These are phyloP conservation scores for Ligdia adustata DNA, from an alignment of 2,888 invertebrate species.

Conservation along the genomic window DNA sequence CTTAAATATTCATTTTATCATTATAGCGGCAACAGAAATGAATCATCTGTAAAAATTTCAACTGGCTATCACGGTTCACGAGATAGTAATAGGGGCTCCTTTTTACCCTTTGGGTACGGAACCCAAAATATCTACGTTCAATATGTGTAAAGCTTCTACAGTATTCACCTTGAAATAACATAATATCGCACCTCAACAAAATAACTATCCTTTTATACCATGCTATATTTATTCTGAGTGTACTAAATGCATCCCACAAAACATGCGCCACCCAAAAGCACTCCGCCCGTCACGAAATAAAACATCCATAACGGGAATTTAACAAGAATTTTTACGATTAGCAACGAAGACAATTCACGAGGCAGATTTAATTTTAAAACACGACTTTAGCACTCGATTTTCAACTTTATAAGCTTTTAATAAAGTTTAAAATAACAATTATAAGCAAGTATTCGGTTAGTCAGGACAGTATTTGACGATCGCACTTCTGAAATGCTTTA, in stretches of 20 bases:
- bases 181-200: too few relatives aligned
- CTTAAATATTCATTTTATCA: too few relatives aligned
- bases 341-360: conserved; percentile 44
- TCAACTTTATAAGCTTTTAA: conserved; percentile 12
- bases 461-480: conserved; percentile 36
- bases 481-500: conserved; percentile 53
- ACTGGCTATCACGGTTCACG: too few relatives aligned
- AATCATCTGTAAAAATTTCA: too few relatives aligned
- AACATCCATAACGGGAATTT: conserved; percentile 48
- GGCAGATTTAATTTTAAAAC: conserved; percentile 63
- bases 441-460: conserved; percentile 13
- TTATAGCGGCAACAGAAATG: too few relatives aligned
- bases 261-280: conserved; percentile 19
- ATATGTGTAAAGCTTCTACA: too few relatives aligned
- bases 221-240: too few relatives aligned
- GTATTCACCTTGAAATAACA: too few relatives aligned
- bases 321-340: conserved; percentile 69
- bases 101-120: too few relatives aligned
- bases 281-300: conserved; percentile 34
- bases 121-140: too few relatives aligned
- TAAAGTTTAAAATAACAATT: conserved; percentile 34
- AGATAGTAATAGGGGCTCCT: too few relatives aligned
- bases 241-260: conserved; percentile 12
- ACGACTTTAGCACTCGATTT: conserved; percentile 14
- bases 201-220: too few relatives aligned